These are phyloP conservation scores for Zaprionus tsacasi DNA, from an alignment of 1,140 invertebrate genomes.

Conservation along the genomic window DNA sequence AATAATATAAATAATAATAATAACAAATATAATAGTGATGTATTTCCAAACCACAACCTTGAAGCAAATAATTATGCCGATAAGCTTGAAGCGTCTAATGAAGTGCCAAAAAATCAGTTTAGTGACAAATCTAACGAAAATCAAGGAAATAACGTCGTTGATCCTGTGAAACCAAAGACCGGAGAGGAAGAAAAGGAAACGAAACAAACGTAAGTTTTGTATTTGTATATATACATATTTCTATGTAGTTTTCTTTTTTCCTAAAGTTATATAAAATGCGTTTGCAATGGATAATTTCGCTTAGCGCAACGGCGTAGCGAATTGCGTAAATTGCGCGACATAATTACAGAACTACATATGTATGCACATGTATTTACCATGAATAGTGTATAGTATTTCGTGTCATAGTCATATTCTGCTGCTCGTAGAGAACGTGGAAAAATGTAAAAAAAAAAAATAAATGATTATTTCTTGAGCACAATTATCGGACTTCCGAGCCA, in stretches of 20 bases:
- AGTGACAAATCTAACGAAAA: constrained; percentile 48
- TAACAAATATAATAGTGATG: constrained; percentile 51
- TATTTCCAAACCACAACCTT: constrained; percentile 35
- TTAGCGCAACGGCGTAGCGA: neutral
- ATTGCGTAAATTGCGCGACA: constrained; percentile 2
- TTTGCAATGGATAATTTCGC: neutral
- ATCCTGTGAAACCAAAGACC: constrained; percentile 25
- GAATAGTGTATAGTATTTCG: neutral
- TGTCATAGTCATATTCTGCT: neutral
- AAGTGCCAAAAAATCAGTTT: constrained; percentile 77
- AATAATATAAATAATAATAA: constrained; percentile 61
- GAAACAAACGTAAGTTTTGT: constrained; percentile 45
- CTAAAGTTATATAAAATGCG: neutral
- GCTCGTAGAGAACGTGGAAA: neutral
- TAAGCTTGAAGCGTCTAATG: constrained; percentile 26
- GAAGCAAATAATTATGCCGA: neutral
- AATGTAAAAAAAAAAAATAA: neutral
- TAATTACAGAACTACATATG: constrained; percentile 15
- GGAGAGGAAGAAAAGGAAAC: constrained; percentile 31
- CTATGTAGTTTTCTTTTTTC: neutral
- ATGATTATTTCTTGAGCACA: neutral
- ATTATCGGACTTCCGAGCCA: neutral
- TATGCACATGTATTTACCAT: neutral
- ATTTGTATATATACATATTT: neutral
- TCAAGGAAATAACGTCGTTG: neutral